Evolutionary conservation across 2,797 vertebrate genomes (phyloP).

Genomic region (Lepidocolaptes lacrymiger): DNA sequence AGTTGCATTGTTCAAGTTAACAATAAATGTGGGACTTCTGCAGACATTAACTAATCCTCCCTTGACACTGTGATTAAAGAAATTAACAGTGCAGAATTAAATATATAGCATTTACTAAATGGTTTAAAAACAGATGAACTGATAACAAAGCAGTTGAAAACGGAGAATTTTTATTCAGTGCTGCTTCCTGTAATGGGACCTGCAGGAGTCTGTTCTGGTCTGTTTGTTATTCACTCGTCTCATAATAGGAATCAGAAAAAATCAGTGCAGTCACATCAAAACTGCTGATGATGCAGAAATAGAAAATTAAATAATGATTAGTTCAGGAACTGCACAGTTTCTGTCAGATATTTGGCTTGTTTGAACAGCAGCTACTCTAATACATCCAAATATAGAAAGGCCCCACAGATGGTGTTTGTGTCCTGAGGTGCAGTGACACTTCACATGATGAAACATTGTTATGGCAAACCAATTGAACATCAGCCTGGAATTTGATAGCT

Average conservation of each 20-base stretch:
- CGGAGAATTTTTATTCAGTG: neutral
- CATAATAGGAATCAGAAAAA: neutral
- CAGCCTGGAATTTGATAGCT: neutral
- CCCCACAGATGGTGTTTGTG: constrained; percentile 60
- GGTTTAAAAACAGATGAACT: neutral
- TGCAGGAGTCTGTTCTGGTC: neutral
- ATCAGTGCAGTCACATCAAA: neutral
- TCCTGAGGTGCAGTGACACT: constrained; percentile 53
- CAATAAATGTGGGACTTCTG: neutral
- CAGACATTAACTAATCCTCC: neutral
- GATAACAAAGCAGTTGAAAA: neutral
- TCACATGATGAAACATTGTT: neutral
- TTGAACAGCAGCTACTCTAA: neutral
- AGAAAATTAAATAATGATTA: constrained; percentile 18
- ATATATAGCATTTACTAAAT: neutral
- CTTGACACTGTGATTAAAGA: neutral
- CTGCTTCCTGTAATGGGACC: neutral
- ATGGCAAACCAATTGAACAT: neutral
- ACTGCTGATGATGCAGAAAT: constrained; percentile 21
- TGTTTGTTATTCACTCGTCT: neutral
- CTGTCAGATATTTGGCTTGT: constrained; percentile 43
- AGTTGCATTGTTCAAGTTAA: neutral
- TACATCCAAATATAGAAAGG: constrained; percentile 26
- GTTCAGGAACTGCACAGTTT: neutral
- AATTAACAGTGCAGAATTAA: neutral